Percentiles rank a stretch among this genome's conserved stretches.
phyloP scores from a whole-genome alignment of 2,113 vertebrate species.

The Xiphophorus hellerii region DNA sequence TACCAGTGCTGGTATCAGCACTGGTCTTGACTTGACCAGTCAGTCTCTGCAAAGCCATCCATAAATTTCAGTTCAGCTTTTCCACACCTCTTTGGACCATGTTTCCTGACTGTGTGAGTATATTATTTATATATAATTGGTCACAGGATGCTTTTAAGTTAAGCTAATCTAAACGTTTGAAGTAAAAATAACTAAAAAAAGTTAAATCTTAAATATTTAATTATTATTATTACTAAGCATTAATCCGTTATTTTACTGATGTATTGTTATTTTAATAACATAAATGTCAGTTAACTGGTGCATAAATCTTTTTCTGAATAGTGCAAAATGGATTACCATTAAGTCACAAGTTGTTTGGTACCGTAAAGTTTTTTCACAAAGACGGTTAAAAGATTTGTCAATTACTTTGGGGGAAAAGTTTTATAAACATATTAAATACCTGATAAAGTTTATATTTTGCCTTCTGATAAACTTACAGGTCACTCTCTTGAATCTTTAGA shows the following conservation, averaged over 20 bases:
- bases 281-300: too few relatives aligned
- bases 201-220: neutral
- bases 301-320: neutral
- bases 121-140: neutral
- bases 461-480: neutral
- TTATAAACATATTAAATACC: neutral
- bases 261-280: neutral
- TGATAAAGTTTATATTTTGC: neutral
- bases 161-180: neutral
- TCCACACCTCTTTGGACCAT: constrained; percentile 64
- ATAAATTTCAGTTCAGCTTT: constrained; percentile 17
- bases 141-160: neutral
- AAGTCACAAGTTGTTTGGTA: neutral
- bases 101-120: constrained; percentile 77
- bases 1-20: neutral
- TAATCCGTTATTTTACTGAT: neutral
- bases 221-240: neutral
- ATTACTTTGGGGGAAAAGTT: neutral
- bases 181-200: neutral
- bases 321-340: neutral
- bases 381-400: neutral
- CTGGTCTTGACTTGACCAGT: constrained; percentile 10
- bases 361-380: neutral
- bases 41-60: neutral
- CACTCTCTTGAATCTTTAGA: neutral